Conservation (phyloP, 2,888 invertebrate species). For the Clusia tigrina region DNA sequence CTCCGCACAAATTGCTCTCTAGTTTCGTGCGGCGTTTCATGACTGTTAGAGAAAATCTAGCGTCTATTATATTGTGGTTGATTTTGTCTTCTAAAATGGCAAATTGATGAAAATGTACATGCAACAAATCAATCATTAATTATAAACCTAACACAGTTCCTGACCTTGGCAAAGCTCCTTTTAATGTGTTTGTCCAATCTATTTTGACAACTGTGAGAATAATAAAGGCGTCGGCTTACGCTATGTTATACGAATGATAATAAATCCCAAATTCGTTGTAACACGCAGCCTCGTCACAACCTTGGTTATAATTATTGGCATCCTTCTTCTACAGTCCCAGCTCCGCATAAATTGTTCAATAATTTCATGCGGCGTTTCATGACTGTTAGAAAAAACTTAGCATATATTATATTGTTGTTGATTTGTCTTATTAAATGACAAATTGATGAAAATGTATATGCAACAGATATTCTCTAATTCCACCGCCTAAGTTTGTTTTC, state of each 20-base stretch:
- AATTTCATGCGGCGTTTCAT: conserved; percentile 56
- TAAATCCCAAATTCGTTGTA: conserved; percentile 50
- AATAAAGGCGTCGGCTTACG: conserved; percentile 59
- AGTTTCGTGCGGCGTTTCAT: conserved; percentile 56
- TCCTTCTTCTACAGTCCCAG: conserved; percentile 62
- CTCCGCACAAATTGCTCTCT: conserved; percentile 56
- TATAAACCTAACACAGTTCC: conserved; percentile 28
- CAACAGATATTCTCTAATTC: too few species aligned
- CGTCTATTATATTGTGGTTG: conserved; percentile 57
- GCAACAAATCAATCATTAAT: too few species aligned
- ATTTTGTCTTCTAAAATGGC: conserved; percentile 29
- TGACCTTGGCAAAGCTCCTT: background rate
- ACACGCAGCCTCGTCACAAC: conserved; percentile 64
- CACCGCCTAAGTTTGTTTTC: too few species aligned
- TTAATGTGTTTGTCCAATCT: conserved; percentile 31
- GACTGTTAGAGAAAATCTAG: conserved; percentile 56
- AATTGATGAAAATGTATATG: conserved; percentile 56
- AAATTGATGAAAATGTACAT: conserved; percentile 56
- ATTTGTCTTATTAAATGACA: conserved; percentile 30
- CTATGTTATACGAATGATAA: conserved; percentile 62
- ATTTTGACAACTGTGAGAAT: conserved; percentile 53
- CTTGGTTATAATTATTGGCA: too few species aligned
- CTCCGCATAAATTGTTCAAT: conserved; percentile 56
- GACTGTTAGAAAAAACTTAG: conserved; percentile 56
- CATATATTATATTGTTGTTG: conserved; percentile 57